These are phyloP conservation scores for Pollenia angustigena DNA, from an alignment of 2,888 invertebrate genomes.

Conservation along the genomic window DNA sequence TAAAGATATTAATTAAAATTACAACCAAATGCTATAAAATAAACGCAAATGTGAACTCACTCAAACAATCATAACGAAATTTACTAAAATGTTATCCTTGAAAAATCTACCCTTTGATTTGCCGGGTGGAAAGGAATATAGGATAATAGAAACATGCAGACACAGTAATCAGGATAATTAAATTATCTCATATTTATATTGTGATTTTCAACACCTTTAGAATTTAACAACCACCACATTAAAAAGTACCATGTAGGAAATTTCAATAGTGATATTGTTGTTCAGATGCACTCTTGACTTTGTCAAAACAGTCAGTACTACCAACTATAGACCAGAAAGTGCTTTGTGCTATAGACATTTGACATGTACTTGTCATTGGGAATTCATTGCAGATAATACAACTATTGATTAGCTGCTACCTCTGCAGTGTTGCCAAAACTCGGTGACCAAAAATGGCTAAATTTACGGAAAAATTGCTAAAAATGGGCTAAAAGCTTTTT, in stretches of 20 bases:
- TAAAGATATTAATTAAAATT: constrained; percentile 59
- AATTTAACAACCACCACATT: constrained; percentile 57
- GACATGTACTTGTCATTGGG: no score
- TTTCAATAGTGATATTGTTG: no score
- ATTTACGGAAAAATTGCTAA: no score
- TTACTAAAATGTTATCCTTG: constrained; percentile 32
- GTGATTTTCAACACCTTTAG: constrained; percentile 66
- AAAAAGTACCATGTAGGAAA: neutral
- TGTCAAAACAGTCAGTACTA: no score
- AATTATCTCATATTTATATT: constrained; percentile 60
- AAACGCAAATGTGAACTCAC: neutral
- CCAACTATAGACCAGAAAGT: no score
- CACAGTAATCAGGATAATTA: constrained; percentile 61
- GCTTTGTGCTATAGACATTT: no score
- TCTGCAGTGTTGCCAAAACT: no score
- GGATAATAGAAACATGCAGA: neutral
- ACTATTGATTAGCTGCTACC: no score
- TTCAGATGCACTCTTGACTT: no score
- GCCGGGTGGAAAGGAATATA: neutral
- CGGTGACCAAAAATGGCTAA: no score
- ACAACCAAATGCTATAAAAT: constrained; percentile 1
- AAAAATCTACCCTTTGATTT: constrained; percentile 24
- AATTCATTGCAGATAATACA: no score
- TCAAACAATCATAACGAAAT: neutral
- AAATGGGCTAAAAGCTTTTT: no score